Evolutionary conservation across 2,113 vertebrate genomes (phyloP), one percentile per base, ranked within the genome.

Genomic region (Podarcis raffonei): DNA sequence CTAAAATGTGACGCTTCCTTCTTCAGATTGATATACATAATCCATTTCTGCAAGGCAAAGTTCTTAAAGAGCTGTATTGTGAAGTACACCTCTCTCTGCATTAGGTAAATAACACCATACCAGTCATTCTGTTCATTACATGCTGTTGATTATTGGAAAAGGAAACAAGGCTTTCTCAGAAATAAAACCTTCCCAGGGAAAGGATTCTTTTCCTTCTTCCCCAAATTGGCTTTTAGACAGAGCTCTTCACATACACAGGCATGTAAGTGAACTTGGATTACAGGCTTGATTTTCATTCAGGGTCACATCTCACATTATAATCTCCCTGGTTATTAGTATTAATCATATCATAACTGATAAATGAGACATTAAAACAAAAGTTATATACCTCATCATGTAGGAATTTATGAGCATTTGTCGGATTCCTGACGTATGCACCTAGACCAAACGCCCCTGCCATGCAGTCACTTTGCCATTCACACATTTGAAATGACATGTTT

Each of bases 1-100:
- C 53, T 76, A 62, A 85, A 37, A 62, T 35, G 59, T 27, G 65
- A 78, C 35, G 11, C 35, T 78, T 20, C 71, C 77, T 80, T 83
- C 84, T 85, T 89, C 92, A 81, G 92, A 87, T 22, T 88, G 89
- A 87, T 83, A 85, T 9, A 87, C 16, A 59, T 35, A 87, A 77
- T 85, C 76, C 62, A 12, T 80, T 27, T 77, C 18, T 37, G 5
- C 35, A 42, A 77, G 89, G 84, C 69, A 90, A 68, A 82, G 76
- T 80, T 93, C 76, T 37, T 59, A 32, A 83, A 87, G 25, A n/a
- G 32, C 23, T 77, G 86, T 82, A 85, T 92, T 92, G 85, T 92
- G 87, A 86, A 72, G 69, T 77, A 16, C 78, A 68, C 68, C 90
- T 57, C 39, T 90, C 30, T 87, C 89, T 88, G 48, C 80, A 88